Conservation (phyloP, 2,113 vertebrate genomes). For the Pseudorhombus dupliciocellatus region DNA sequence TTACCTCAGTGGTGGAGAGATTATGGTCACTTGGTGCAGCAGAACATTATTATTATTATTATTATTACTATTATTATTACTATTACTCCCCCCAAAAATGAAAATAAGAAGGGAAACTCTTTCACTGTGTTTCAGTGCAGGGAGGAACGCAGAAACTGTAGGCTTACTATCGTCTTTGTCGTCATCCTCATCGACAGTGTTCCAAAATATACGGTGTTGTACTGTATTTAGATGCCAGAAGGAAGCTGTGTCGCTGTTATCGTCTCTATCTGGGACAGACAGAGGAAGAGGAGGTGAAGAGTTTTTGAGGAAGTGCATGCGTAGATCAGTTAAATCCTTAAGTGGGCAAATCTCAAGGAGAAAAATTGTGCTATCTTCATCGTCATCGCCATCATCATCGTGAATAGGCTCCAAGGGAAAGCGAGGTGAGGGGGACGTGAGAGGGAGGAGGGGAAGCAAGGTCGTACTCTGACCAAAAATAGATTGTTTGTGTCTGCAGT, state of each 20-base stretch:
- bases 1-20: conserved; percentile 75
- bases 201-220: conserved; percentile 57
- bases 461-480: conserved; percentile 74
- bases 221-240: conserved; percentile 66
- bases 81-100: conserved; percentile 54
- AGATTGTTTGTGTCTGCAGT: conserved; percentile 71
- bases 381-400: conserved; percentile 53
- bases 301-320: conserved; percentile 80
- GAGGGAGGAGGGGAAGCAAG: conserved; percentile 58
- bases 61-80: conserved; percentile 71
- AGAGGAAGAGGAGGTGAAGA: conserved; percentile 67
- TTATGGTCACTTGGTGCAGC: conserved; percentile 81
- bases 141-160: conserved; percentile 68
- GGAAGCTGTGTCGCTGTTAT: conserved; percentile 64
- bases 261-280: conserved; percentile 65
- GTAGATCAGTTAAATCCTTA: conserved; percentile 81
- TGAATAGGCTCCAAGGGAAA: conserved; percentile 56
- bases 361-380: conserved; percentile 82
- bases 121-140: conserved; percentile 74
- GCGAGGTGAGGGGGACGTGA: conserved; percentile 35
- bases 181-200: conserved; percentile 55
- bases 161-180: conserved; percentile 58
- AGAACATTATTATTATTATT: conserved; percentile 76
- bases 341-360: conserved; percentile 79
- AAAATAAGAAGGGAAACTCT: conserved; percentile 67